These are phyloP conservation scores for Choristoneura fumiferana DNA, from an alignment of 1,140 invertebrate genomes.

Conservation along the genomic window DNA sequence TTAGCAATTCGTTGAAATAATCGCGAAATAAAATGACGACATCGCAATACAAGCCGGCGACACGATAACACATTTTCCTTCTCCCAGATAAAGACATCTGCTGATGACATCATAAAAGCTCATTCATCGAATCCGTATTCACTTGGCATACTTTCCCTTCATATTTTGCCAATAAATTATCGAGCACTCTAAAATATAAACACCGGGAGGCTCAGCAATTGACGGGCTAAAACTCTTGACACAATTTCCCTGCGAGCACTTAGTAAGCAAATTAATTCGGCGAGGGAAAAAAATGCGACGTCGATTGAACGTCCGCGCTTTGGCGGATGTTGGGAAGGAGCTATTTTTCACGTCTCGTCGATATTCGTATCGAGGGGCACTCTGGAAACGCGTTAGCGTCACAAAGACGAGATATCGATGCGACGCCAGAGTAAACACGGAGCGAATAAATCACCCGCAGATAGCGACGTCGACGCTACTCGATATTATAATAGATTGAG, in stretches of 20 bases:
- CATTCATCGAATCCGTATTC: slow-evolving; percentile 8
- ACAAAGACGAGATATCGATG: slow-evolving; percentile 48
- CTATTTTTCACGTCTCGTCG: slow-evolving; percentile 48
- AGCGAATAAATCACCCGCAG: slow-evolving; percentile 53
- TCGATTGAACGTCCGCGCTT: slow-evolving; percentile 33
- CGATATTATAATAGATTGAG: slow-evolving; percentile 11
- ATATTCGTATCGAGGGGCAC: slow-evolving; percentile 42
- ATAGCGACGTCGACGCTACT: slow-evolving; percentile 36
- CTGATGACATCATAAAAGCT: slow-evolving; percentile 13
- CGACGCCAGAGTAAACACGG: slow-evolving; percentile 41
- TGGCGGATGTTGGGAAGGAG: slow-evolving; percentile 34
- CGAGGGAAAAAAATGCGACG: slow-evolving; percentile 43
- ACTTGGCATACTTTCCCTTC: slow-evolving; percentile 12
- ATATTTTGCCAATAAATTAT: slow-evolving; percentile 31
- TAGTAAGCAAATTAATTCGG: slow-evolving; percentile 58
- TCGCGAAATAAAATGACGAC: neutral
- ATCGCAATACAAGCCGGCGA: neutral
- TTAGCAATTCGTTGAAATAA: neutral
- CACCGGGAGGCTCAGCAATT: slow-evolving; percentile 39
- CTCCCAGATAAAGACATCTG: slow-evolving; percentile 10
- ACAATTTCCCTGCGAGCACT: slow-evolving; percentile 46
- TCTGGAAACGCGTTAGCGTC: slow-evolving; percentile 39
- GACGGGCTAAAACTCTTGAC: slow-evolving; percentile 36
- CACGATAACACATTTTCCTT: neutral
- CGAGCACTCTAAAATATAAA: slow-evolving; percentile 41